Conservation (phyloP, 2,888 invertebrate genomes). For the Tanypteryx hageni region DNA sequence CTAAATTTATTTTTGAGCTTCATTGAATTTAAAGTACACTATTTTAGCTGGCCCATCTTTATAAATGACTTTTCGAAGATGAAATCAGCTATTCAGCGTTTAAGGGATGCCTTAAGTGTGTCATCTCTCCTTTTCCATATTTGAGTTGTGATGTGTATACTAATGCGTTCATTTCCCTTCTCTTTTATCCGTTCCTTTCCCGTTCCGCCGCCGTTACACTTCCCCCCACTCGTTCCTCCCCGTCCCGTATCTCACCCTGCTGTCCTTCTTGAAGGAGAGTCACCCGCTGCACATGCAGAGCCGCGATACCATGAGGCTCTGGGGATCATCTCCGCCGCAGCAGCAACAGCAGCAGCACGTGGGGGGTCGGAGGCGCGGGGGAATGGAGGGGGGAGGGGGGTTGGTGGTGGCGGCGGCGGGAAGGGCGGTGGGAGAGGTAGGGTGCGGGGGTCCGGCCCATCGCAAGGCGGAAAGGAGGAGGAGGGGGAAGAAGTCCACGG, state of each 20-base stretch:
- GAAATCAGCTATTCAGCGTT: no score
- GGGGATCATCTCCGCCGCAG: conserved; percentile 40
- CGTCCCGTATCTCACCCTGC: neutral
- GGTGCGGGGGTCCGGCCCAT: conserved; percentile 40
- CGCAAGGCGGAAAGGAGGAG: conserved; percentile 68
- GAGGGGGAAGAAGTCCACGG: conserved; percentile 69
- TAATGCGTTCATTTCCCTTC: no score
- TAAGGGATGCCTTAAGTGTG: no score
- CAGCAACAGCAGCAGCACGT: neutral
- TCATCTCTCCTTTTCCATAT: no score
- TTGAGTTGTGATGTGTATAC: no score
- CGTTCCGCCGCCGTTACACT: no score
- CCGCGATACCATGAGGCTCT: conserved; percentile 40
- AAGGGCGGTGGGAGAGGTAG: conserved; percentile 69
- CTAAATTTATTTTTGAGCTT: no score
- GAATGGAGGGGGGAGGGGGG: conserved; percentile 69
- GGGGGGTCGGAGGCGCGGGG: neutral
- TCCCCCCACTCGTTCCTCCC: neutral
- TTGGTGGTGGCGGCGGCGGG: conserved; percentile 74
- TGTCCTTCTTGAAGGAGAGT: neutral
- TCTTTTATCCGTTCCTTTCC: no score
- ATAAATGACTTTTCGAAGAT: no score
- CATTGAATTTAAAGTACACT: no score
- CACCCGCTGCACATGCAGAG: conserved; percentile 24
- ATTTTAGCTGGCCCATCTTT: no score